A percentile compares a stretch with the other conserved stretches of the same genome.
phyloP scores from a whole-genome alignment of 1,140 invertebrate genomes.

The Rhynchophorus ferrugineus region DNA sequence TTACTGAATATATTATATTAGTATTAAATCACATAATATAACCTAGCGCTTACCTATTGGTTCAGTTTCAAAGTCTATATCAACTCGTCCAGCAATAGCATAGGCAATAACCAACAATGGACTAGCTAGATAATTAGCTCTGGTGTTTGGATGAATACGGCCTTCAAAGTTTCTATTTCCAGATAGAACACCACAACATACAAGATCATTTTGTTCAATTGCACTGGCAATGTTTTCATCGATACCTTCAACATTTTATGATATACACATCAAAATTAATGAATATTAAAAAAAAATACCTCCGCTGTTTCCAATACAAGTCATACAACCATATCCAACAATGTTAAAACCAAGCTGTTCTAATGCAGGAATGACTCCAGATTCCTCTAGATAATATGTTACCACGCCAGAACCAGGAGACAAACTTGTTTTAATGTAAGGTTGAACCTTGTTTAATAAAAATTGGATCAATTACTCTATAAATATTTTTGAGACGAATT shows the following conservation, averaged over 20 bases:
- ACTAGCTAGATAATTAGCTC: constrained; percentile 94
- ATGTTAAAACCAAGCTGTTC: constrained; percentile 83
- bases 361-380: constrained; percentile 80
- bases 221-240: constrained; percentile 84
- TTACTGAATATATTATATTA: no score
- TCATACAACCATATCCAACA: constrained; percentile 95
- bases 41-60: constrained; percentile 50
- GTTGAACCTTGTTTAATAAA: constrained; percentile 52
- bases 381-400: constrained; percentile 85
- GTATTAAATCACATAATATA: no score
- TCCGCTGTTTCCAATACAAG: constrained; percentile 96
- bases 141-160: constrained; percentile 89
- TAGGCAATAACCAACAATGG: constrained; percentile 95
- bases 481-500: no score
- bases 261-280: not conserved
- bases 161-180: constrained; percentile 98
- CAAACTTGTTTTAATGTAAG: constrained; percentile 94
- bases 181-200: constrained; percentile 90
- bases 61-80: constrained; percentile 85
- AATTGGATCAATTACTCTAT: no score
- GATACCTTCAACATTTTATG: constrained; percentile 46
- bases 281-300: constrained; percentile 38
- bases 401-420: constrained; percentile 97
- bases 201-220: constrained; percentile 91
- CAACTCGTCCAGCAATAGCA: constrained; percentile 86